These are phyloP conservation scores for Phengaris arion DNA, from an alignment of 2,888 invertebrate species.

Conservation along the genomic window DNA sequence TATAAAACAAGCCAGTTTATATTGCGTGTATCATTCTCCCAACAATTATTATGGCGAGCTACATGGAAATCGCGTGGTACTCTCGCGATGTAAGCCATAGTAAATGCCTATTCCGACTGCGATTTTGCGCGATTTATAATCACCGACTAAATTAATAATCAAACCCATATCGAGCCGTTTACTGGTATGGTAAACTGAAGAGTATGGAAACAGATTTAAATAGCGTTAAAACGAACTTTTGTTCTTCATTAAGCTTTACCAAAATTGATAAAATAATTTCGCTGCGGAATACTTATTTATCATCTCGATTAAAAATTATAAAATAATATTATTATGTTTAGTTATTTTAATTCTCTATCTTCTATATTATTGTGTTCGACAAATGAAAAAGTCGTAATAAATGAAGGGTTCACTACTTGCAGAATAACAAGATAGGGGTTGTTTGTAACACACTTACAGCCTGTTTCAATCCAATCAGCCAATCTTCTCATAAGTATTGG, in stretches of 20 bases:
- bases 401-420: too few species aligned
- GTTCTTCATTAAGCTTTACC: neutral
- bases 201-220: neutral
- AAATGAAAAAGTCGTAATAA: too few species aligned
- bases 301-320: too few species aligned
- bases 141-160: constrained; percentile 9
- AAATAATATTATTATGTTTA: too few species aligned
- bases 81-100: constrained; percentile 37
- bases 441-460: too few species aligned
- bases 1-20: constrained; percentile 43
- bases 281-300: too few species aligned
- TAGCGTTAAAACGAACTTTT: neutral
- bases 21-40: constrained; percentile 72
- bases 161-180: neutral
- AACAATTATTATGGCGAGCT: constrained; percentile 66
- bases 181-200: neutral
- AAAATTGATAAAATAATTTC: neutral
- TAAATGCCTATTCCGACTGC: constrained; percentile 31
- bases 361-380: too few species aligned
- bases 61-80: constrained; percentile 73
- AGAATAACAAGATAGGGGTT: neutral
- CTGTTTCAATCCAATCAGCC: too few species aligned
- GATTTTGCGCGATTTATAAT: constrained; percentile 25
- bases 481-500: too few species aligned
- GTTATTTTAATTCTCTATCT: too few species aligned